A percentile compares a stretch with the other conserved stretches of the same genome.
Conservation (phyloP, 2,888 invertebrate species). For the Clusia tigrina region DNA sequence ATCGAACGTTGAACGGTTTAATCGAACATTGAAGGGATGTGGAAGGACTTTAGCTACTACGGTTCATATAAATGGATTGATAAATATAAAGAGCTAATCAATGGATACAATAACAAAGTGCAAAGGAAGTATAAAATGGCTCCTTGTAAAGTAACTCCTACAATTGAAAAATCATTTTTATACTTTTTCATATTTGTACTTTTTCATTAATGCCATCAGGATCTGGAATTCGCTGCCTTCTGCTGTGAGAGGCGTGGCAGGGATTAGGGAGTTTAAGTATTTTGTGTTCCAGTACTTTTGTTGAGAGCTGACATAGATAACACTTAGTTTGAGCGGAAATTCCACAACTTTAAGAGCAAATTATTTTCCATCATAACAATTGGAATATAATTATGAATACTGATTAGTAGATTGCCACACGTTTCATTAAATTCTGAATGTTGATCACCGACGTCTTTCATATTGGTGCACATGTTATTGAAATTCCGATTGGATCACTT, state of each 20-base stretch:
- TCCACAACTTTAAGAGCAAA: not conserved
- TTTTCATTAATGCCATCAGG: too few relatives aligned
- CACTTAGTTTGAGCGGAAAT: not conserved
- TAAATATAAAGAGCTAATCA: constrained; percentile 36
- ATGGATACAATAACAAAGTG: constrained; percentile 41
- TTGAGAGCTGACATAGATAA: too few relatives aligned
- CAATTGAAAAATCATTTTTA: constrained; percentile 30
- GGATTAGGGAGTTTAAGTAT: too few relatives aligned
- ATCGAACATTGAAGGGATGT: too few relatives aligned
- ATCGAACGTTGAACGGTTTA: constrained; percentile 28
- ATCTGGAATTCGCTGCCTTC: too few relatives aligned
- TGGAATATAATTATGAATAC: not conserved
- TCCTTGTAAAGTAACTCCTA: constrained; percentile 29
- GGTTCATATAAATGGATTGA: too few relatives aligned
- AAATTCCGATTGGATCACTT: not conserved
- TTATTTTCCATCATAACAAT: not conserved
- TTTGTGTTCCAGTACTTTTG: too few relatives aligned
- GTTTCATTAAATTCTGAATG: not conserved
- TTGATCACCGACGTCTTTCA: not conserved
- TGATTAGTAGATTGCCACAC: not conserved
- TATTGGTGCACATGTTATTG: not conserved
- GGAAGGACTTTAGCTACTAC: too few relatives aligned
- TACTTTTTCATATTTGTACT: too few relatives aligned
- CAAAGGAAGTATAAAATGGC: constrained; percentile 32
- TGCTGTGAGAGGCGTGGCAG: too few relatives aligned